Conservation (phyloP, 2,113 vertebrate genomes). For the Alosa alosa region DNA sequence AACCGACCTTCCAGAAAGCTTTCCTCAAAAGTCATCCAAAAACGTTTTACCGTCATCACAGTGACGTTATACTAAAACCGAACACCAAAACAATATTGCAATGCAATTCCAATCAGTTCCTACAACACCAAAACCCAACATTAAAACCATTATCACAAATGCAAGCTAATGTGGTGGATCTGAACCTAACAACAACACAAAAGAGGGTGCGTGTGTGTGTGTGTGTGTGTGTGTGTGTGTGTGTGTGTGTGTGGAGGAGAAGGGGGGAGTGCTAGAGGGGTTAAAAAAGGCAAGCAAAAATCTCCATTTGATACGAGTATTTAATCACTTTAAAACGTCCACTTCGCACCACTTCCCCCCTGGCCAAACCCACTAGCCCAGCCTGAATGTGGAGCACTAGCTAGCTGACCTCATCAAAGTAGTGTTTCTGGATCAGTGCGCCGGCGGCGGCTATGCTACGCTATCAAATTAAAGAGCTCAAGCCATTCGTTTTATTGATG, state of each 20-base stretch:
- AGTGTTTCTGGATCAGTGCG: constrained; percentile 68
- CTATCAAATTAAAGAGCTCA: constrained; percentile 64
- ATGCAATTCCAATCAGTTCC: background rate
- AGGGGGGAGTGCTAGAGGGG: background rate
- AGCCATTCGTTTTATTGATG: constrained; percentile 66
- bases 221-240: constrained; percentile 3
- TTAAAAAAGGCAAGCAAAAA: background rate
- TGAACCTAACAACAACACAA: background rate
- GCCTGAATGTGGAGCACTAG: background rate
- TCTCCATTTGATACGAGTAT: background rate
- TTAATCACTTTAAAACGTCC: constrained; percentile 11
- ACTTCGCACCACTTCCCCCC: background rate
- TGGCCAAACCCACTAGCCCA: background rate
- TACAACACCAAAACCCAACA: background rate
- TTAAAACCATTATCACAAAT: background rate
- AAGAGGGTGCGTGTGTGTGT: background rate
- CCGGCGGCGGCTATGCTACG: constrained; percentile 56
- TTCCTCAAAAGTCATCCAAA: background rate
- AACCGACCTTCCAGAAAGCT: background rate
- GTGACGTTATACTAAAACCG: background rate
- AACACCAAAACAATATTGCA: background rate
- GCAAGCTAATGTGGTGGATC: background rate
- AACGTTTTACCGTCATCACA: background rate
- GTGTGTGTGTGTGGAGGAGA: background rate
- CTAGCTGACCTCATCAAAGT: constrained; percentile 62